Base-by-base conservation (phyloP, 2,113 vertebrate genomes). In the Centropus unirufus region DNA sequence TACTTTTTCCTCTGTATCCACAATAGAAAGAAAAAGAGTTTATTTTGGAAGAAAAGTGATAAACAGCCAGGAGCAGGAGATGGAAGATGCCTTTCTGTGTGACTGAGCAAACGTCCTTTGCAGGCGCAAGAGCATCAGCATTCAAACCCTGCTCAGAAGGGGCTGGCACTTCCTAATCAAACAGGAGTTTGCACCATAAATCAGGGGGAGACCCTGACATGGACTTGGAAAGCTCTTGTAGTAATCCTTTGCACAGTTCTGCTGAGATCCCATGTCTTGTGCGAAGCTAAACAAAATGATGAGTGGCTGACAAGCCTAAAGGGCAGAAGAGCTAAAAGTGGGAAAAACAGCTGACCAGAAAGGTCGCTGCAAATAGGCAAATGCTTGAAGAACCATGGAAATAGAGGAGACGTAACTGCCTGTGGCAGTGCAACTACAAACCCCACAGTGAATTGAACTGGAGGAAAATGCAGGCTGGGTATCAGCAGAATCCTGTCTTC, bases 401-500 rank as follows among this genome's bases (percentile, higher is more conserved):
- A 29, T 44, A 52, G 72, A 77, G 75, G 82, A 93, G 83, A 52
- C 68, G 74, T 46, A 54, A 88, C 32, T 47, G 85, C 93, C 85
- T 81, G 68, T 40, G 85, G 93, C 88, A 61, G 40, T 32, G 8
- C 57, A 89, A 76, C 80, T 57, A 77, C 83, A 73, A 94, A 44
- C 86, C 77, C 80, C 88, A 54, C 68, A 83, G 78, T 88, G 93
- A 49, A 59, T 76, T 89, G 42, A 73, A 84, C 73, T 54, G 75
- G 42, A 87, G 66, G 78, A 90, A 88, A 96, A 90, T n/a, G 73
- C 74, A 83, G 78, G 86, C 73, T 90, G 75, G 73, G 40, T 86
- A 93, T 76, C 88, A 90, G 91, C 78, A 95, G 87, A 96, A 89
- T 46, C 83, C 93, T 91, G 40, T 30, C 55, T 68, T 96, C 66